A percentile compares a stretch with the other conserved stretches of the same genome.
These are phyloP conservation scores for Zaprionus kolodkinae DNA, from an alignment of 1,140 invertebrate species.

Conservation along the genomic window DNA sequence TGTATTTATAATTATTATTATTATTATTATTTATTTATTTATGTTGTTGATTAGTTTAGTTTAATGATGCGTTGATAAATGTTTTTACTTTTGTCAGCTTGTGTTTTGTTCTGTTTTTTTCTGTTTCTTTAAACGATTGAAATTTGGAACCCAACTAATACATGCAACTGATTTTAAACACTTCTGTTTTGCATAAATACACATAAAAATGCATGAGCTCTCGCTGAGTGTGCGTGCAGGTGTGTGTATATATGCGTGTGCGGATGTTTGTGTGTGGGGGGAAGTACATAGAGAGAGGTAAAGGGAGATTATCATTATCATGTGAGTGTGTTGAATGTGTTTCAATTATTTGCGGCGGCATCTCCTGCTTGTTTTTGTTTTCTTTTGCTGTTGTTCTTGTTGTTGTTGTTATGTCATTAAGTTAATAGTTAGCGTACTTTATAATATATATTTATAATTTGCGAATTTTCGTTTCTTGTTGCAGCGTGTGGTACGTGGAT, in stretches of 20 bases:
- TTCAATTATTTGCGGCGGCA: conserved; percentile 40
- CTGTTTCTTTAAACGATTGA: conserved; percentile 4
- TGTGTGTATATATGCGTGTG: background rate
- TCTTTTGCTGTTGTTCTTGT: conserved; percentile 26
- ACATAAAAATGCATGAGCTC: conserved; percentile 11
- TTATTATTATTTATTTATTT: conserved; percentile 30
- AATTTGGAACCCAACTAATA: conserved; percentile 19
- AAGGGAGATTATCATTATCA: background rate
- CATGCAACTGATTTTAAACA: conserved; percentile 31
- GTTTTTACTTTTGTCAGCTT: conserved; percentile 3
- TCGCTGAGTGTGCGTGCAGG: background rate
- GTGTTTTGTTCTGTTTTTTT: background rate
- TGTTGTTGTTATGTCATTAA: conserved; percentile 49
- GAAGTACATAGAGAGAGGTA: background rate
- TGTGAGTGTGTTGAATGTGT: conserved; percentile 17
- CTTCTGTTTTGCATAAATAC: conserved; percentile 25
- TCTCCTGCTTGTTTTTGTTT: conserved; percentile 26
- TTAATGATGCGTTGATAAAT: conserved; percentile 45
- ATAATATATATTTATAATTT: conserved; percentile 83
- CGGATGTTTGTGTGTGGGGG: background rate
- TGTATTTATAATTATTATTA: conserved; percentile 61
- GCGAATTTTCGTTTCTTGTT: conserved; percentile 73
- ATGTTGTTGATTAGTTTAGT: conserved; percentile 57
- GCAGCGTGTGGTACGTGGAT: conserved; percentile 70
- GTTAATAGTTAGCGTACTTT: conserved; percentile 79